Conservation (phyloP, 2,888 invertebrate genomes). For the Flabesymbios commensalis region DNA sequence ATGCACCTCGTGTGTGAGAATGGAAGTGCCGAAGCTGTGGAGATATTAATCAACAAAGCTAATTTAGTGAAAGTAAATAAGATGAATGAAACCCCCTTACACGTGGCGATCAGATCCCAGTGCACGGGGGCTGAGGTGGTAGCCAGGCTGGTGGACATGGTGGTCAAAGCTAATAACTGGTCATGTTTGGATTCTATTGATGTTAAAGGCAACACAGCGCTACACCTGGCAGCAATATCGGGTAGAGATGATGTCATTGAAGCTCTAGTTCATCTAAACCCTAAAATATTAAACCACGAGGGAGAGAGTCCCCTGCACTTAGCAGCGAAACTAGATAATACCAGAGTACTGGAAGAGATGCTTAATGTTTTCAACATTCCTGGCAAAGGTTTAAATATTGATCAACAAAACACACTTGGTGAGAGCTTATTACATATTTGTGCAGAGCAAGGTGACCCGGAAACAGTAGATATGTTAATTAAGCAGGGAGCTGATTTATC, state of each 20-base stretch:
- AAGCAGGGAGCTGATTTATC: conserved; percentile 44
- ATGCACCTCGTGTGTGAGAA: conserved; percentile 53
- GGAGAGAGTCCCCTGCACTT: conserved; percentile 27
- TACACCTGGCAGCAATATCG: conserved; percentile 51
- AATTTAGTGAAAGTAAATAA: conserved; percentile 49
- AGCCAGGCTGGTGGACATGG: conserved; percentile 44
- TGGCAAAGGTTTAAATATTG: conserved; percentile 17
- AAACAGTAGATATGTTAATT: conserved; percentile 39
- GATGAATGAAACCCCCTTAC: conserved; percentile 49
- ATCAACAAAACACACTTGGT: conserved; percentile 18
- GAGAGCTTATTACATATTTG: conserved; percentile 21
- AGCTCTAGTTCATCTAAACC: conserved; percentile 20
- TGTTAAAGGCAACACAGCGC: conserved; percentile 49
- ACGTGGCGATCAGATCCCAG: conserved; percentile 44
- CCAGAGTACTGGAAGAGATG: conserved; percentile 8
- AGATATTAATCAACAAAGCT: conserved; percentile 44
- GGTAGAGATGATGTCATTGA: conserved; percentile 22
- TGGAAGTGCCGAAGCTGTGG: conserved; percentile 44
- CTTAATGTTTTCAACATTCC: conserved; percentile 18
- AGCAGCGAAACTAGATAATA: conserved; percentile 17
- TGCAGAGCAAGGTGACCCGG: conserved; percentile 9
- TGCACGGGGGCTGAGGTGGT: conserved; percentile 41
- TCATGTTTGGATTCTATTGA: conserved; percentile 53
- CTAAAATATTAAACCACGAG: conserved; percentile 17
- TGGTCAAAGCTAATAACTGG: conserved; percentile 56